phyloP scores from a whole-genome alignment of 2,888 invertebrate species.

The Heliothis peltigera region DNA sequence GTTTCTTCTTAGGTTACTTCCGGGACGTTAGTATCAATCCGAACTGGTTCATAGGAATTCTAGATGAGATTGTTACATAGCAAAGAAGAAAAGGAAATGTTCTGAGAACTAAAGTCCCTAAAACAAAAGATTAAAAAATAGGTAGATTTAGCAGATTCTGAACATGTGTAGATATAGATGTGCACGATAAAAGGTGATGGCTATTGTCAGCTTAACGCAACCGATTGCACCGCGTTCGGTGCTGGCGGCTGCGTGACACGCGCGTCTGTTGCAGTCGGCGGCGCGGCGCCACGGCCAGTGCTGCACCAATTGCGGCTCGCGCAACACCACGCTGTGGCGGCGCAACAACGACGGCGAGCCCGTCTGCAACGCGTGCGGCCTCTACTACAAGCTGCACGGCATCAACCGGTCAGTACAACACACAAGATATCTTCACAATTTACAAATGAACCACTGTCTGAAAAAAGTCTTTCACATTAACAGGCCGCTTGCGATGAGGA shows the following conservation, averaged over 20 bases:
- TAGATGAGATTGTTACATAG: no score
- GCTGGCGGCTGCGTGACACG: slow-evolving; percentile 5
- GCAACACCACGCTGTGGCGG: slow-evolving; percentile 99
- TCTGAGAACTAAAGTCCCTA: no score
- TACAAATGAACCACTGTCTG: no score
- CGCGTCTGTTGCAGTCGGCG: slow-evolving; percentile 91
- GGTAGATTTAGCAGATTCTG: no score
- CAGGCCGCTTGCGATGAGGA: slow-evolving; percentile 97
- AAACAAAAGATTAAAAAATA: no score
- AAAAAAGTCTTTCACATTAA: slow-evolving; percentile 9
- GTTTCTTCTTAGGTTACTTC: no score
- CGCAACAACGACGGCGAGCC: slow-evolving; percentile 99
- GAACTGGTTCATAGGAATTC: no score
- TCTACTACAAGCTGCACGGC: slow-evolving; percentile 98
- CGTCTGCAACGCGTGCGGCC: slow-evolving; percentile 99
- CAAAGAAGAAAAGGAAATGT: no score
- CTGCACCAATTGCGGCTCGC: slow-evolving; percentile 99
- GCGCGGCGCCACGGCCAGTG: slow-evolving; percentile 96
- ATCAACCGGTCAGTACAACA: slow-evolving; percentile 91
- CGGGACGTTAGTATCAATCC: no score
- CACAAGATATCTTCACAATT: not conserved
- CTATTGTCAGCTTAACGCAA: not conserved
- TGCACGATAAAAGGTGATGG: slow-evolving; percentile 2
- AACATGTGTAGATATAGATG: not conserved
- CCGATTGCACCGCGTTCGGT: not conserved